A percentile compares a stretch with the other conserved stretches of the same genome.
These are phyloP conservation scores for Trachelipus rathkii DNA, from an alignment of 1,140 invertebrate species.

Conservation along the genomic window DNA sequence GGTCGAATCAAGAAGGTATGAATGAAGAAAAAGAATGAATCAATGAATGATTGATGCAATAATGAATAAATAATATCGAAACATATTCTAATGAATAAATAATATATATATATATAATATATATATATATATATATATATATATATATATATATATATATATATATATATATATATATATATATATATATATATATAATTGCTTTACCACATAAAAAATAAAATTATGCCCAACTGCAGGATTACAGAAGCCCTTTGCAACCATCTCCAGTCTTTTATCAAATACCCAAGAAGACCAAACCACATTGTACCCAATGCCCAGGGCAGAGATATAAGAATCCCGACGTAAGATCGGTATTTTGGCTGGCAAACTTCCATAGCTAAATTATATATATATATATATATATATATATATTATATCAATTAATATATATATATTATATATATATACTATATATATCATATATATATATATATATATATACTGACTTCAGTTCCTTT, in stretches of 20 bases:
- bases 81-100: no score
- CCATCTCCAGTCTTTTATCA: conserved; percentile 31
- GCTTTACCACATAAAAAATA: conserved; percentile 20
- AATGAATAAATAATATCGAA: no score
- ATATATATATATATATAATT: background rate
- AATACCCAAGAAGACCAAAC: conserved; percentile 29
- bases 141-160: no score
- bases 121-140: no score
- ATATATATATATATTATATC: background rate
- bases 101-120: no score
- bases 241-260: conserved; percentile 12
- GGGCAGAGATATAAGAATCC: conserved; percentile 30
- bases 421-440: background rate
- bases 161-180: no score
- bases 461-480: background rate
- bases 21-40: no score
- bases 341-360: conserved; percentile 26
- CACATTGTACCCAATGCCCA: conserved; percentile 35
- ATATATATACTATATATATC: background rate
- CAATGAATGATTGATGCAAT: no score
- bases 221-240: conserved; percentile 8
- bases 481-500: no score
- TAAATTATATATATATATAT: background rate
- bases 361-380: conserved; percentile 37
- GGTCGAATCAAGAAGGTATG: no score